phyloP scores from a whole-genome alignment of 2,113 vertebrate genomes.

The Rutilus rutilus region DNA sequence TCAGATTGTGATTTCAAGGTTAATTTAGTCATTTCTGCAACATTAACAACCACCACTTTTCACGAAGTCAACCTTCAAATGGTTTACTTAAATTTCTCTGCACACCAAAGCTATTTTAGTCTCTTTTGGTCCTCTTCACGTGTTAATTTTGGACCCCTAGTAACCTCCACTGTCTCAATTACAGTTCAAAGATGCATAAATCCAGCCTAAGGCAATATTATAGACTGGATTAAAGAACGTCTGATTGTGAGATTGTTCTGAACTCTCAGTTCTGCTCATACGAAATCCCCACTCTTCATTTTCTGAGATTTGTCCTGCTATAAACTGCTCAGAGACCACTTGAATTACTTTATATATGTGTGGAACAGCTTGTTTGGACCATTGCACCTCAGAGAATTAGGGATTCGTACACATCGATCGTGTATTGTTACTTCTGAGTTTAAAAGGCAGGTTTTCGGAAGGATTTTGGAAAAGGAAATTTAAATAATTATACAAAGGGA shows the following conservation, averaged over 20 bases:
- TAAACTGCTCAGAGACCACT: not conserved
- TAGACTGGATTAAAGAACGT: not conserved
- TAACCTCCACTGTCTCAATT: not conserved
- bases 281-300: not conserved
- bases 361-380: not conserved
- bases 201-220: not conserved
- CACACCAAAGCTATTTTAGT: constrained; percentile 3
- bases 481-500: not conserved
- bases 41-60: not conserved
- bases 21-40: not conserved
- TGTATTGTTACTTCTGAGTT: not conserved
- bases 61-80: not conserved
- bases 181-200: not conserved
- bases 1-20: not conserved
- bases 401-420: not conserved
- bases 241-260: not conserved
- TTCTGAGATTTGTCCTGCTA: constrained; percentile 1
- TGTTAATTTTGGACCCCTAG: not conserved
- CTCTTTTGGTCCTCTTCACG: not conserved
- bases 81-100: not conserved
- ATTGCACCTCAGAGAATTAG: not conserved
- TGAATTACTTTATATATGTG: not conserved
- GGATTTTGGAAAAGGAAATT: not conserved
- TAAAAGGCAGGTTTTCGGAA: not conserved
- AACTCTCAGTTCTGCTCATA: not conserved